Evolutionary conservation across 2,113 vertebrate species (phyloP).

Genomic region (Lagenorhynchus albirostris): DNA sequence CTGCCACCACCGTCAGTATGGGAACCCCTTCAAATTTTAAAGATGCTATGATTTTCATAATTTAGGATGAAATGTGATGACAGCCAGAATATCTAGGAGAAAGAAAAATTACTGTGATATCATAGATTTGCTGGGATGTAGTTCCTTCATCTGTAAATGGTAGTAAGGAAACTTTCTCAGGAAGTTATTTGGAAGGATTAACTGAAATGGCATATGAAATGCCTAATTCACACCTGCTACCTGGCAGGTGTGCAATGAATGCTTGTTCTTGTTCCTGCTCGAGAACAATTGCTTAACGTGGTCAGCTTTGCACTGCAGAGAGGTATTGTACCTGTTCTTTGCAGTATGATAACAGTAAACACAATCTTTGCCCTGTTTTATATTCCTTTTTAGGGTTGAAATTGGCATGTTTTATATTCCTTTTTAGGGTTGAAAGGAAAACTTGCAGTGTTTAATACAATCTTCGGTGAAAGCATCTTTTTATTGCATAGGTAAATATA

Average conservation of each 20-base stretch:
- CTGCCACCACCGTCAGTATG: not conserved
- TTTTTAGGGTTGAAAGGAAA: not conserved
- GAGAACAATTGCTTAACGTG: not conserved
- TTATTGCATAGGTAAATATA: not conserved
- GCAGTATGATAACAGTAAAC: not conserved
- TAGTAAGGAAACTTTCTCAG: not conserved
- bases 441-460: not conserved
- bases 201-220: not conserved
- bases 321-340: not conserved
- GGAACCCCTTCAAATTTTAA: not conserved
- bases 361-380: not conserved
- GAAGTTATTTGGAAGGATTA: not conserved
- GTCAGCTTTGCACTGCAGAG: not conserved
- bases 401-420: not conserved
- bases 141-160: not conserved
- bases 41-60: not conserved
- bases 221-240: not conserved
- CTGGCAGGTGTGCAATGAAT: not conserved
- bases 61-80: not conserved
- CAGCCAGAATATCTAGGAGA: not conserved
- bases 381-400: not conserved
- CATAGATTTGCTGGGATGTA: not conserved
- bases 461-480: not conserved
- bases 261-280: not conserved
- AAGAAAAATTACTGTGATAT: not conserved